Base-by-base conservation (phyloP, 2,113 vertebrate genomes). In the Phylloscopus whistleri region DNA sequence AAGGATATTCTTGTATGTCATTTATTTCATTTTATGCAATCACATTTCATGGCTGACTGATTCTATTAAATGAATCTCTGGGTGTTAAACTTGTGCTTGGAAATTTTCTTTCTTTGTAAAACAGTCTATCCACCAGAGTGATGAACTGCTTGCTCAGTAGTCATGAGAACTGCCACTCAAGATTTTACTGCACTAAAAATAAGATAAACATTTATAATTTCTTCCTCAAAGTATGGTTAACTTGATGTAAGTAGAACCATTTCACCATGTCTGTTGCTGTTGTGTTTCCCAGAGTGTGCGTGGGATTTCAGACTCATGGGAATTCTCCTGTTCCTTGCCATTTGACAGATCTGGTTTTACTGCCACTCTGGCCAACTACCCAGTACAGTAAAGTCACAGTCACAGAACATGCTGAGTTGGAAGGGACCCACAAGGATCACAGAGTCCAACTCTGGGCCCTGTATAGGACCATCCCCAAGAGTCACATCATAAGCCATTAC, bases 111-210 rank as follows among this genome's bases (percentile, higher is more conserved):
- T 67, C 79, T 80, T 68, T 92, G 26, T 84, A 46, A 43, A 66
- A 60, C 20, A 94, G n/a, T 66, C 68, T 89, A 73, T 81, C 46
- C 35, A 69, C 43, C 59, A 84, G 3, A 67, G 68, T 66, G 80
- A 92, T 5, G 2, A 96, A 77, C 55, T 76, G 37, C 80, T 86
- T 84, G 55, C 73, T 94, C 76, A 31, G 60, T 79, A 87, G 75
- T 88, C 83, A 41, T 94, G 58, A 90, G 59, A 94, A 77, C n/a
- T 70, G 89, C 51, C 89, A 88, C 27, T 94, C 84, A 89, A 80
- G 43, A 73, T 41, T 73, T 80, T 37, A 44, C 31, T 58, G 89
- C 5, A 24, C 91, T 86, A 84, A 95, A 96, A 94, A 56, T 90
- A 85, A 79, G 28, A 84, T 6, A 69, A 84, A 33, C 48, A 73